Percentiles rank a stretch among this genome's conserved stretches.
These are phyloP conservation scores for Entomobrya multifasciata DNA, from an alignment of 2,888 invertebrate species.

Conservation along the genomic window DNA sequence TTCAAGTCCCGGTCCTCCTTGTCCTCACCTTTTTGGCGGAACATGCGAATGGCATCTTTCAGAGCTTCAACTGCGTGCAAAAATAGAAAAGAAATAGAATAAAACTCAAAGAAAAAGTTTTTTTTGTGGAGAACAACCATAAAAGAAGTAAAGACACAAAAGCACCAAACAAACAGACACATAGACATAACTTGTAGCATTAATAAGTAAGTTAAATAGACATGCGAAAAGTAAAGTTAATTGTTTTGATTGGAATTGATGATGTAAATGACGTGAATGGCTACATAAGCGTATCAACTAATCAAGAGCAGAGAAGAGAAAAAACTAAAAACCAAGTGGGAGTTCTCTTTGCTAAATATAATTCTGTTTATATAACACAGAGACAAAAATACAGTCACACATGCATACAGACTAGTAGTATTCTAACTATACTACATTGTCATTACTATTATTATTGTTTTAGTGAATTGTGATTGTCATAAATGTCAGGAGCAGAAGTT, in stretches of 20 bases:
- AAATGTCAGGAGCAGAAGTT: slow-evolving; percentile 48
- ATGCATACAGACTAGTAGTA: neutral
- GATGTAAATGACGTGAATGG: slow-evolving; percentile 63
- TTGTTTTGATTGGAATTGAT: slow-evolving; percentile 68
- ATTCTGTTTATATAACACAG: no score
- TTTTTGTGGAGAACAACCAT: neutral
- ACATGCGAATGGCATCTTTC: slow-evolving; percentile 75
- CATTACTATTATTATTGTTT: slow-evolving; percentile 13
- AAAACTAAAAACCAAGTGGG: neutral
- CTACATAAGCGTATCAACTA: slow-evolving; percentile 37
- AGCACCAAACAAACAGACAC: neutral
- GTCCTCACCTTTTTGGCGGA: slow-evolving; percentile 52
- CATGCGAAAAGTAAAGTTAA: slow-evolving; percentile 41
- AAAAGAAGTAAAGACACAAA: neutral
- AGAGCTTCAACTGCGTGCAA: slow-evolving; percentile 65
- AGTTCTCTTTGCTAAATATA: no score
- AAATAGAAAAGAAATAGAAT: neutral
- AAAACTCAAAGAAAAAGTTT: slow-evolving; percentile 6
- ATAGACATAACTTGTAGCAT: neutral
- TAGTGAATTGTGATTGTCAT: slow-evolving; percentile 58
- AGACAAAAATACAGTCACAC: neutral
- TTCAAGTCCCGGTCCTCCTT: slow-evolving; percentile 51
- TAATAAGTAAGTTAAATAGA: neutral
- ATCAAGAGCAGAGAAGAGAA: slow-evolving; percentile 15
- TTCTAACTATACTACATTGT: slow-evolving; percentile 16